Conservation (phyloP, 2,797 vertebrate genomes). For the Odontamblyopus rebecca region DNA sequence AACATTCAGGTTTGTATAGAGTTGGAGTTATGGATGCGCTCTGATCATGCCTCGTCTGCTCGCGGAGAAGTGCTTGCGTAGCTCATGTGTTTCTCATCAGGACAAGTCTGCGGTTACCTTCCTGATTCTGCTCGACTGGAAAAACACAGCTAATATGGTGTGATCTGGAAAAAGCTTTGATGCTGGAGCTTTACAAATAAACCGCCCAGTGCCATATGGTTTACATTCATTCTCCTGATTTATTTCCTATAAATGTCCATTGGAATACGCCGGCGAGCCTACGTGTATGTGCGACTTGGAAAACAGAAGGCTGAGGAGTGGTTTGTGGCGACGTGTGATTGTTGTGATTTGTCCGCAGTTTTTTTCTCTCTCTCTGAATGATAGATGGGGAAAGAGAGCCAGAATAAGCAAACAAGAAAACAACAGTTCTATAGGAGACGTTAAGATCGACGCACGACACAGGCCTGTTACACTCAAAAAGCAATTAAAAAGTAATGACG, state of each 20-base stretch:
- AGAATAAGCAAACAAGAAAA: constrained; percentile 73
- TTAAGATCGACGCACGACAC: constrained; percentile 20
- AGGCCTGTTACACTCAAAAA: constrained; percentile 46
- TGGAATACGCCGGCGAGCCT: constrained; percentile 91
- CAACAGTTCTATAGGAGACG: constrained; percentile 45
- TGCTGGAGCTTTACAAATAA: constrained; percentile 98
- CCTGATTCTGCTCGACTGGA: constrained; percentile 98
- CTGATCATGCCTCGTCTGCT: constrained; percentile 76
- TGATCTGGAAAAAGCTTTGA: constrained; percentile 98
- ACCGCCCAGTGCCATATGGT: constrained; percentile 97
- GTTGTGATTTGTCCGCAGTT: constrained; percentile 79
- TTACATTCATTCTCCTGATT: constrained; percentile 98
- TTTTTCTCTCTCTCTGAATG: constrained; percentile 43
- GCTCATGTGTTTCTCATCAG: constrained; percentile 99
- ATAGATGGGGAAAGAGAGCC: constrained; percentile 49
- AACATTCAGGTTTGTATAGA: constrained; percentile 63
- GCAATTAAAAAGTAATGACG: constrained; percentile 67
- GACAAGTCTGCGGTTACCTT: constrained; percentile 97
- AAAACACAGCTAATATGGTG: constrained; percentile 99
- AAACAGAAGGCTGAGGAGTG: constrained; percentile 82
- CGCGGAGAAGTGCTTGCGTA: constrained; percentile 79
- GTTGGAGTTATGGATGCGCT: constrained; percentile 87
- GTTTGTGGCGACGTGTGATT: constrained; percentile 90
- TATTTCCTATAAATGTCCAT: constrained; percentile 99
- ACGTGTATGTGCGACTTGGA: constrained; percentile 88